Conservation (phyloP, 2,797 vertebrate genomes). For the Anguilla megastoma region DNA sequence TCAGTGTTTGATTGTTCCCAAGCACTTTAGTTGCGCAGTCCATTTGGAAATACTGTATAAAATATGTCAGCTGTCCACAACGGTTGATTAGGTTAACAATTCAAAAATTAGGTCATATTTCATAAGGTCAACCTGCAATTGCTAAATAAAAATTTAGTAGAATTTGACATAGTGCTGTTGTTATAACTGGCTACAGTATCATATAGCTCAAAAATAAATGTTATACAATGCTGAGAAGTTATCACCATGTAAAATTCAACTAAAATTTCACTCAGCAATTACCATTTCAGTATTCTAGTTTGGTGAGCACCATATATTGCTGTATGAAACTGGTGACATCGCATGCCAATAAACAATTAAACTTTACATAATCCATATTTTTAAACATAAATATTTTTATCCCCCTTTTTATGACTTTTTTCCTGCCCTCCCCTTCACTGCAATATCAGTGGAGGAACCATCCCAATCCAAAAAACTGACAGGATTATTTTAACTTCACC, state of each 20-base stretch:
- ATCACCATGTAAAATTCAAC: not conserved
- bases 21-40: not conserved
- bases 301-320: not conserved
- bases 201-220: not conserved
- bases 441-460: not conserved
- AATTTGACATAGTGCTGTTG: not conserved
- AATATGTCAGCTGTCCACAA: not conserved
- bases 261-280: not conserved
- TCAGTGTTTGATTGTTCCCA: slow-evolving; percentile 42
- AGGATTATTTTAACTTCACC: not conserved
- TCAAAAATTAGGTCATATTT: not conserved
- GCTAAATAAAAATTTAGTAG: not conserved
- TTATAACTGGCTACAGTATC: not conserved
- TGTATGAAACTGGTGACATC: not conserved
- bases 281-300: not conserved
- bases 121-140: not conserved
- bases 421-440: not conserved
- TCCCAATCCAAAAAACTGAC: not conserved
- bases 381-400: not conserved
- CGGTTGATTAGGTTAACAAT: not conserved
- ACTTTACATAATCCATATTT: not conserved
- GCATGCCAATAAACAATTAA: not conserved
- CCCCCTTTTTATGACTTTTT: too few species aligned
- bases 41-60: not conserved
- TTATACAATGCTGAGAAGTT: not conserved